Conservation (phyloP, 2,797 vertebrate genomes). For the Cirrhinus molitorella region DNA sequence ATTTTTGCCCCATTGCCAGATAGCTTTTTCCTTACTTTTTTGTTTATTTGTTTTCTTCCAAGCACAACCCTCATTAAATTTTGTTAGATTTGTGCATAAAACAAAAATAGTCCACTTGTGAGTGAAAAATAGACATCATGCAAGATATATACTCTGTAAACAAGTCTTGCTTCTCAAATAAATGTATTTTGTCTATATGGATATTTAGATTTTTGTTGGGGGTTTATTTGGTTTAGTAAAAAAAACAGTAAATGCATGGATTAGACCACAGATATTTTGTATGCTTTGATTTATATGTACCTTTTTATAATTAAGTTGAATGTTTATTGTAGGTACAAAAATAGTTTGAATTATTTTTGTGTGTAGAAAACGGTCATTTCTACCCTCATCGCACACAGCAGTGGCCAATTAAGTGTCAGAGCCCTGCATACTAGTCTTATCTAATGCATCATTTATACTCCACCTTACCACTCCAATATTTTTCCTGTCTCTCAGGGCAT, state of each 20-base stretch:
- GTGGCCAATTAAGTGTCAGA: conserved; percentile 68
- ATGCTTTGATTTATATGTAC: not conserved
- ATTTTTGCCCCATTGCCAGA: not conserved
- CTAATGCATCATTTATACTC: conserved; percentile 64
- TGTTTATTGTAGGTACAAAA: not conserved
- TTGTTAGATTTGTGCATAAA: not conserved
- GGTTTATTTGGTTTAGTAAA: too few species aligned
- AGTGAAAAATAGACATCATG: not conserved
- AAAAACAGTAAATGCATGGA: not conserved
- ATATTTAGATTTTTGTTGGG: not conserved
- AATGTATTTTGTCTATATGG: not conserved
- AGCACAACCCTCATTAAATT: not conserved
- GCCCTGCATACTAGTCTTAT: conserved; percentile 61
- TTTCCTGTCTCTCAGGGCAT: not conserved
- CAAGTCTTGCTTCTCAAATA: not conserved
- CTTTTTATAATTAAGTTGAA: not conserved
- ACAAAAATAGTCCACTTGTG: not conserved
- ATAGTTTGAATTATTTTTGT: too few species aligned
- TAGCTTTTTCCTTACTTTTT: not conserved
- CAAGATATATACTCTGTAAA: not conserved
- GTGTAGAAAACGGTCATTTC: conserved; percentile 62
- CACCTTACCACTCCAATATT: conserved; percentile 41
- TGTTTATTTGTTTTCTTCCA: too few species aligned
- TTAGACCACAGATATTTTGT: not conserved
- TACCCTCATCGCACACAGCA: conserved; percentile 56